phyloP scores from a whole-genome alignment of 2,888 invertebrate genomes.

The Acleris holmiana region DNA sequence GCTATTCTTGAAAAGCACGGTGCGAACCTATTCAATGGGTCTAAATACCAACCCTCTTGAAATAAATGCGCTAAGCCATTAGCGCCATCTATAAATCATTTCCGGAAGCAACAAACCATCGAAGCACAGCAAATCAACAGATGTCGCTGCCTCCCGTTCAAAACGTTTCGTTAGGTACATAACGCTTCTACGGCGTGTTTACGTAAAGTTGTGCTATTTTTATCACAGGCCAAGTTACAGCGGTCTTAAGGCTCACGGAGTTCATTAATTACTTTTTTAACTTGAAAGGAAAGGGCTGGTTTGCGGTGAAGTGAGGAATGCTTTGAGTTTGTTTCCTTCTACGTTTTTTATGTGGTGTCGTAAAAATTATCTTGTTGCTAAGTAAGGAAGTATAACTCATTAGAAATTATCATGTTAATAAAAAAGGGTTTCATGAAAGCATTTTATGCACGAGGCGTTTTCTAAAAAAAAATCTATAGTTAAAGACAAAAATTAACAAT shows the following conservation, averaged over 20 bases:
- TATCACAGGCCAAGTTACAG: constrained; percentile 45
- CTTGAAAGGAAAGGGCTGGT: constrained; percentile 56
- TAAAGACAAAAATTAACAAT: no score
- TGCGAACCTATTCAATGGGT: not conserved
- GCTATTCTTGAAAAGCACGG: no score
- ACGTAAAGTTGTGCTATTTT: constrained; percentile 41
- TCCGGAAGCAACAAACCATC: constrained; percentile 1
- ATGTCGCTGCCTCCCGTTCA: constrained; percentile 11
- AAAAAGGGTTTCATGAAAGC: no score
- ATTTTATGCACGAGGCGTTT: no score
- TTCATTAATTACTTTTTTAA: constrained; percentile 74
- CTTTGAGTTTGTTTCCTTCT: constrained; percentile 38
- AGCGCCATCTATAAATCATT: constrained; percentile 24
- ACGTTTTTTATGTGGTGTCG: constrained; percentile 29
- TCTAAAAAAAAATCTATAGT: no score
- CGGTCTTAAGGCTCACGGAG: constrained; percentile 52
- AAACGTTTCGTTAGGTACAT: constrained; percentile 35
- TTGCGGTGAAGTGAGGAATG: constrained; percentile 41
- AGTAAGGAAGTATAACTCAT: not conserved
- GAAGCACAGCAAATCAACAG: constrained; percentile 11
- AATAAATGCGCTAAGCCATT: not conserved
- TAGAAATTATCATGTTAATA: no score
- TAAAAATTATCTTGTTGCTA: constrained; percentile 24
- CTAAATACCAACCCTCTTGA: not conserved
- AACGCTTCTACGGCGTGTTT: constrained; percentile 25